These are phyloP conservation scores for Erannis defoliaria DNA, from an alignment of 2,888 invertebrate species.

Conservation along the genomic window DNA sequence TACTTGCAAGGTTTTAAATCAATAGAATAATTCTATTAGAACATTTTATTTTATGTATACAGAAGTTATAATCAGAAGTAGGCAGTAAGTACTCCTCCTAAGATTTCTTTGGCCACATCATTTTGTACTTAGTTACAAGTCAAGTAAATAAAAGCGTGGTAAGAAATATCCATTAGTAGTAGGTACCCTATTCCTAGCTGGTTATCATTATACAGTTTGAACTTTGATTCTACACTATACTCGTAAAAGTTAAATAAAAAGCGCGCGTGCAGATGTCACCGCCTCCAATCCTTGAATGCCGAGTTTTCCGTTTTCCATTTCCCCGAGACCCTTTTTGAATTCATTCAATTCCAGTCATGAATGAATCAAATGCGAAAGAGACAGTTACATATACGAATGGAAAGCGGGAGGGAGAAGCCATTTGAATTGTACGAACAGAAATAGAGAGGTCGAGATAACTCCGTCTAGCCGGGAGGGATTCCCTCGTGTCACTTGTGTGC, in stretches of 20 bases:
- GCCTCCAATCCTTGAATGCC: conserved; percentile 62
- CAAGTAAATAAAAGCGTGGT: too few relatives aligned
- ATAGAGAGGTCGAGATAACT: conserved; percentile 85
- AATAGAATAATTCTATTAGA: too few relatives aligned
- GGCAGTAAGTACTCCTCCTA: too few relatives aligned
- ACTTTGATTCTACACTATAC: not conserved
- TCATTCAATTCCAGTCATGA: conserved; percentile 84
- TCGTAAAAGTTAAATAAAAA: conserved; percentile 32
- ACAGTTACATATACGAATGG: conserved; percentile 52
- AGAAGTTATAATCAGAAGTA: too few relatives aligned
- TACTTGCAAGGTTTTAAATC: too few relatives aligned
- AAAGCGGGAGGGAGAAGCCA: conserved; percentile 71
- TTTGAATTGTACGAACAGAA: conserved; percentile 86
- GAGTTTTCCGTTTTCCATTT: conserved; percentile 26
- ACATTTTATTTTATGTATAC: too few relatives aligned
- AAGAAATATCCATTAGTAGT: too few relatives aligned
- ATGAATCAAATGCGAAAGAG: conserved; percentile 84
- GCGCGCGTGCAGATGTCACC: conserved; percentile 63
- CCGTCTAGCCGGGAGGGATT: conserved; percentile 86
- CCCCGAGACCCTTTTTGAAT: conserved; percentile 56
- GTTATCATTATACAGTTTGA: too few relatives aligned
- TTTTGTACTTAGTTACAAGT: too few relatives aligned
- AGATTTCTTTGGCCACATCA: too few relatives aligned
- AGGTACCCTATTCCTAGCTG: too few relatives aligned
- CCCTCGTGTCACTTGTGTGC: conserved; percentile 86